Evolutionary conservation across 2,797 vertebrate genomes (phyloP).

Genomic region (Hylomyscus alleni): DNA sequence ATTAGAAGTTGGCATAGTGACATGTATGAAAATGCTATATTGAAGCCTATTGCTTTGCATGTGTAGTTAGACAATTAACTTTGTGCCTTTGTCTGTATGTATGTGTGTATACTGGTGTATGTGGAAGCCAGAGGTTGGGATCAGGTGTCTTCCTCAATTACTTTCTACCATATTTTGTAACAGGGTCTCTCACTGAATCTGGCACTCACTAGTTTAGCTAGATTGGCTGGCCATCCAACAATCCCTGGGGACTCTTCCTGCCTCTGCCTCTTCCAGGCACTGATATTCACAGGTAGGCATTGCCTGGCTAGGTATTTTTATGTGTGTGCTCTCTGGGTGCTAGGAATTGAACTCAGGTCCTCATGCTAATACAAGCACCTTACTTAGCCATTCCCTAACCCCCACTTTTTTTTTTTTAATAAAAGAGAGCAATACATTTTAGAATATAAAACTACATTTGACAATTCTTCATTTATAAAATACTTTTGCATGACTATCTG

Average conservation of each 20-base stretch:
- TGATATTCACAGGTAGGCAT: not conserved
- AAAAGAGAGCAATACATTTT: slow-evolving; percentile 6
- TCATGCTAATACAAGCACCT: not conserved
- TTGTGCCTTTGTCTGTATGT: not conserved
- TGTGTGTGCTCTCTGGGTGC: not conserved
- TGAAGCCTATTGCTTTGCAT: not conserved
- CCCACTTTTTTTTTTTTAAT: not conserved
- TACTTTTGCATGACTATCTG: slow-evolving; percentile 15
- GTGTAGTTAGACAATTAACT: not conserved
- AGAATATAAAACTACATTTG: slow-evolving; percentile 36
- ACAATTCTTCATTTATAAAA: slow-evolving; percentile 51
- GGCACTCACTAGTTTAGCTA: not conserved
- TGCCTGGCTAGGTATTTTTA: not conserved
- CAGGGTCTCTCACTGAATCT: not conserved
- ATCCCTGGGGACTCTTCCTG: not conserved
- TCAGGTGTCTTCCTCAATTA: not conserved
- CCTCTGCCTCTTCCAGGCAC: not conserved
- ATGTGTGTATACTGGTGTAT: not conserved
- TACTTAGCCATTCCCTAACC: not conserved
- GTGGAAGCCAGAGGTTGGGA: not conserved
- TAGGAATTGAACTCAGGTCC: not conserved
- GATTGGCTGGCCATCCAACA: not conserved
- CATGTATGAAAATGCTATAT: not conserved
- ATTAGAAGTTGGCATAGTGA: not conserved
- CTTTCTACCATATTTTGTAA: not conserved